Percentiles rank a stretch among this genome's conserved stretches.
Conservation (phyloP, 92 coral and sea anemone species). For the Diadumene lineata region DNA sequence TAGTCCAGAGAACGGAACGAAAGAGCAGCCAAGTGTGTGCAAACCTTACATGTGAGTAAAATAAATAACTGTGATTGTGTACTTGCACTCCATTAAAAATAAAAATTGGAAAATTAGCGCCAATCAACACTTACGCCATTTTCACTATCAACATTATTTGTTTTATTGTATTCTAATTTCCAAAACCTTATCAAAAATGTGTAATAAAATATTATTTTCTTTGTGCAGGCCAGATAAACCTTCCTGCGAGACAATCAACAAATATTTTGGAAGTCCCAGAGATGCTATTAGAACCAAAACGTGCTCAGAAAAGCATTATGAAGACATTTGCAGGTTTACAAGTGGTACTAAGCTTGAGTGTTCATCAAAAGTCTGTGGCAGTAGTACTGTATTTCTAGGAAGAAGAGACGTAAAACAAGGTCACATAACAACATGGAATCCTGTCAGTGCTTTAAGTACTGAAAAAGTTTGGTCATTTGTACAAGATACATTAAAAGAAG, state of each 20-base stretch:
- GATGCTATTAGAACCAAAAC: background rate
- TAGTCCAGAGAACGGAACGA: background rate
- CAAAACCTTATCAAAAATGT: background rate
- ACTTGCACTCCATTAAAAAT: background rate
- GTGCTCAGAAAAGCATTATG: background rate
- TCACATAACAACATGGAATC: slow-evolving; percentile 6
- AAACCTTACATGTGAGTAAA: slow-evolving; percentile 15
- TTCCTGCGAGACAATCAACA: background rate
- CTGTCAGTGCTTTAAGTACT: background rate
- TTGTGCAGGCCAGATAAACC: background rate
- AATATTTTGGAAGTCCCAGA: slow-evolving; percentile 17
- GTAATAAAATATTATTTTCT: background rate
- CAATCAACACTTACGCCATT: background rate
- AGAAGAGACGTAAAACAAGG: slow-evolving; percentile 7
- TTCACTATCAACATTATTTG: background rate
- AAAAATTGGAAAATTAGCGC: background rate
- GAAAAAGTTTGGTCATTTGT: slow-evolving; percentile 5
- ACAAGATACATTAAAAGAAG: slow-evolving; percentile 2
- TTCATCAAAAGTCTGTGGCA: slow-evolving; percentile 8
- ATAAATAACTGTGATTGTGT: background rate
- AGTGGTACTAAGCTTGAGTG: background rate
- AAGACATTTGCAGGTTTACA: slow-evolving; percentile 12
- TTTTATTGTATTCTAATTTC: no score
- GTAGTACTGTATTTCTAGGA: background rate
- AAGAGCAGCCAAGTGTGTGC: background rate